phyloP scores from a whole-genome alignment of 2,797 vertebrate genomes.

The Fundulus diaphanus region DNA sequence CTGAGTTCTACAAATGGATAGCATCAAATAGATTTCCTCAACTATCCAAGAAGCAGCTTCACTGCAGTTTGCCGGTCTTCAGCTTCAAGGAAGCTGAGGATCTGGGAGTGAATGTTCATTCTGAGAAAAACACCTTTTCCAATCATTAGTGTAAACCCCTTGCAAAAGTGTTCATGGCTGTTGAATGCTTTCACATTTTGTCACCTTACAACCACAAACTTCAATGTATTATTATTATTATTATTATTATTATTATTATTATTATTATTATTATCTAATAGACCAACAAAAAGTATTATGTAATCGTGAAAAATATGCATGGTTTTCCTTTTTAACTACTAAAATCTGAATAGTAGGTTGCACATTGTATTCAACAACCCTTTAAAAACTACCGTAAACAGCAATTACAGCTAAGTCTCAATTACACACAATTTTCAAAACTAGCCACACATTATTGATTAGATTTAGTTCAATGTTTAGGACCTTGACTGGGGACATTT shows the following conservation, averaged over 20 bases:
- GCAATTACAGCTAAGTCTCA: neutral
- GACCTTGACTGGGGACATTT: neutral
- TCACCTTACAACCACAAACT: neutral
- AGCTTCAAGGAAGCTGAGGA: neutral
- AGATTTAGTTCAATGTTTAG: neutral
- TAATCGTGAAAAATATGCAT: neutral
- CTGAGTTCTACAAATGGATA: slow-evolving; percentile 26
- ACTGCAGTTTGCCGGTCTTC: neutral
- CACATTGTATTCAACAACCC: too few relatives aligned
- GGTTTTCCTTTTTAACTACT: neutral
- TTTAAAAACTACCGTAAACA: neutral
- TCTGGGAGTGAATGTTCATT: neutral
- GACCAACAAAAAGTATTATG: neutral
- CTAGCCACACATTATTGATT: neutral
- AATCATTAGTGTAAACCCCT: neutral
- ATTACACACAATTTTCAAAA: neutral
- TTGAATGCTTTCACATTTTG: neutral
- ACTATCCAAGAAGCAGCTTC: slow-evolving; percentile 2
- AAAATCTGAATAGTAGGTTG: neutral
- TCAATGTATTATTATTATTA: neutral
- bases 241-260: neutral
- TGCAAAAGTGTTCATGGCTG: neutral
- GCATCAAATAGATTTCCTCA: slow-evolving; percentile 26
- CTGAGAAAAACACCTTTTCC: neutral
- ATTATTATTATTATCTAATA: neutral